Evolutionary conservation across 2,797 vertebrate genomes (phyloP).

Genomic region (Arnoldichthys spilopterus): DNA sequence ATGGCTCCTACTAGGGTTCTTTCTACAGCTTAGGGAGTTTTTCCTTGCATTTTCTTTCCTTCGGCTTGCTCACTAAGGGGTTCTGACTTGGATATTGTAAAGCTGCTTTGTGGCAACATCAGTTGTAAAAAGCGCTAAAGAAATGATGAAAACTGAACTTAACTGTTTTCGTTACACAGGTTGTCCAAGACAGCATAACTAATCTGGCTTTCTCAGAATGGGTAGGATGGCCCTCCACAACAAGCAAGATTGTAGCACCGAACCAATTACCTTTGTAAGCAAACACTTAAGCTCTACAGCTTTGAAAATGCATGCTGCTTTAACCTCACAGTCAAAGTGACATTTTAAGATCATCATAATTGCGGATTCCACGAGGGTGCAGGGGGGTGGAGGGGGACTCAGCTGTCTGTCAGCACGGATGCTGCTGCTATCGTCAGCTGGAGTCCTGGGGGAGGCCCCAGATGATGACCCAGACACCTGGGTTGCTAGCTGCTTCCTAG

Average conservation of each 20-base stretch:
- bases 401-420: conserved; percentile 38
- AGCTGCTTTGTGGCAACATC: too few relatives aligned
- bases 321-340: neutral
- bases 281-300: neutral
- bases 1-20: too few relatives aligned
- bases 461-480: conserved; percentile 59
- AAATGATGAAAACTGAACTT: too few relatives aligned
- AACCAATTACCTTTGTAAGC: neutral
- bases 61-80: too few relatives aligned
- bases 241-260: neutral
- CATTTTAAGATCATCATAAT: conserved; percentile 29
- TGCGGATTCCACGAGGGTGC: neutral
- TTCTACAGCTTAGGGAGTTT: too few relatives aligned
- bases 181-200: too few relatives aligned
- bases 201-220: too few relatives aligned
- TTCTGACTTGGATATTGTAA: too few relatives aligned
- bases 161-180: too few relatives aligned
- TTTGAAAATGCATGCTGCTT: neutral
- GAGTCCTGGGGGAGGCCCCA: conserved; percentile 55
- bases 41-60: too few relatives aligned
- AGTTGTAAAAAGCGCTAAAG: too few relatives aligned
- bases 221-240: too few relatives aligned
- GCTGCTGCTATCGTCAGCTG: conserved; percentile 53
- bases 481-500: conserved; percentile 51
- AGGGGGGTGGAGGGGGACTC: conserved; percentile 36